A percentile compares a stretch with the other conserved stretches of the same genome.
phyloP scores from a whole-genome alignment of 2,113 vertebrate genomes.

The Phocoena sinus region DNA sequence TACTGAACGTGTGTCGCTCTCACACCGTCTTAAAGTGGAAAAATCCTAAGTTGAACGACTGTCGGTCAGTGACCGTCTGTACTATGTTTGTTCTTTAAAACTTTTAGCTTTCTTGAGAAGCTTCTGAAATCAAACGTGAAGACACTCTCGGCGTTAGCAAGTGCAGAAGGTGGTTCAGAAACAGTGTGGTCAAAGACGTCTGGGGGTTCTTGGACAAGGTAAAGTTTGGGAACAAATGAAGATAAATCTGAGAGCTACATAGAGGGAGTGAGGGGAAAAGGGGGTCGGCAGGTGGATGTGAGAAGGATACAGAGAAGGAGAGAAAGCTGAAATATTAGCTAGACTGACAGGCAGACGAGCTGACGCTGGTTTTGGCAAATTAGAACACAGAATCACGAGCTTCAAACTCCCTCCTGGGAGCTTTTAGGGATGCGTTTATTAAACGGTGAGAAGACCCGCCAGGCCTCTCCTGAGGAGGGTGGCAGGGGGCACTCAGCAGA shows the following conservation, averaged over 20 bases:
- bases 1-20: accelerated
- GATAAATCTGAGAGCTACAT: too few relatives aligned
- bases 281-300: not conserved
- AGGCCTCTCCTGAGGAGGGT: accelerated
- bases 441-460: not conserved
- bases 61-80: not conserved
- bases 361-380: not conserved
- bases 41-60: not conserved
- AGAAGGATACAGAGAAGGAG: not conserved
- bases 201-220: not conserved
- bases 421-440: not conserved
- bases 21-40: not conserved
- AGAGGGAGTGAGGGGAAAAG: not conserved
- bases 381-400: not conserved
- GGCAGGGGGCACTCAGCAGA: accelerated
- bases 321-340: not conserved
- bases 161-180: not conserved
- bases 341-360: not conserved
- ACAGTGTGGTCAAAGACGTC: not conserved
- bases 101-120: not conserved
- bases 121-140: not conserved
- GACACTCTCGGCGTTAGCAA: not conserved
- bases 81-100: accelerated
- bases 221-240: not conserved
- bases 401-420: not conserved